Conservation (phyloP, 1,140 invertebrate genomes). For the Diachasmimorpha longicaudata region DNA sequence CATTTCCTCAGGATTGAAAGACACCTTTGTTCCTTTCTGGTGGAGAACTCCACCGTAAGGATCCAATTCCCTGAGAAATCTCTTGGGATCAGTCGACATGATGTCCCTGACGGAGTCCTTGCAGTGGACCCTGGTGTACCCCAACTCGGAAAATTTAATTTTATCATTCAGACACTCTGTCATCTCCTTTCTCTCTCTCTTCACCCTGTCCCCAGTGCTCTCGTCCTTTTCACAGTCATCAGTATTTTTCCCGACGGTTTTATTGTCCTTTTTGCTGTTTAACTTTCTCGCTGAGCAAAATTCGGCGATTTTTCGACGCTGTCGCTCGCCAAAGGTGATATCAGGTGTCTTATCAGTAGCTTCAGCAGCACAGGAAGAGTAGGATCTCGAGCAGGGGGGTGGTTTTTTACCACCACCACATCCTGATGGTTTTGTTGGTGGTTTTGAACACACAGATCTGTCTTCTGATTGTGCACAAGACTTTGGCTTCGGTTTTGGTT, state of each 20-base stretch:
- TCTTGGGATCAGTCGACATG: not conserved
- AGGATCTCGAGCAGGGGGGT: not conserved
- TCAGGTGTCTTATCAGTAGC: not conserved
- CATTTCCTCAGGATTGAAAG: not conserved
- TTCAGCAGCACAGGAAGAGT: not conserved
- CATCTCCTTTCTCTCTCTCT: slow-evolving; percentile 30
- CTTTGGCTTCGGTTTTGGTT: not conserved
- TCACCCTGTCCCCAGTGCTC: not conserved
- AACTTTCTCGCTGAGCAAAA: not conserved
- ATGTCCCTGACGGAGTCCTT: not conserved
- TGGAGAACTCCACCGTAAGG: not conserved
- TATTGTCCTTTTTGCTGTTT: not conserved
- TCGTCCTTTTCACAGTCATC: not conserved
- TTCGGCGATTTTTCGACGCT: not conserved
- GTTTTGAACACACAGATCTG: not conserved
- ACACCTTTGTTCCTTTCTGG: not conserved
- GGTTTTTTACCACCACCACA: not conserved
- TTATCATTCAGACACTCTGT: slow-evolving; percentile 29
- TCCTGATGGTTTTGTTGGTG: not conserved
- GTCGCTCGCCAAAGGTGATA: not conserved
- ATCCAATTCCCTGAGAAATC: not conserved
- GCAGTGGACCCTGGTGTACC: not conserved
- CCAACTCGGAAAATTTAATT: not conserved
- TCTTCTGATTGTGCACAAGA: not conserved
- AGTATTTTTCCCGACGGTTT: not conserved